A percentile compares a stretch with the other conserved stretches of the same genome.
phyloP scores from a whole-genome alignment of 2,888 invertebrate species.

The Sinhomidia bicolor region DNA sequence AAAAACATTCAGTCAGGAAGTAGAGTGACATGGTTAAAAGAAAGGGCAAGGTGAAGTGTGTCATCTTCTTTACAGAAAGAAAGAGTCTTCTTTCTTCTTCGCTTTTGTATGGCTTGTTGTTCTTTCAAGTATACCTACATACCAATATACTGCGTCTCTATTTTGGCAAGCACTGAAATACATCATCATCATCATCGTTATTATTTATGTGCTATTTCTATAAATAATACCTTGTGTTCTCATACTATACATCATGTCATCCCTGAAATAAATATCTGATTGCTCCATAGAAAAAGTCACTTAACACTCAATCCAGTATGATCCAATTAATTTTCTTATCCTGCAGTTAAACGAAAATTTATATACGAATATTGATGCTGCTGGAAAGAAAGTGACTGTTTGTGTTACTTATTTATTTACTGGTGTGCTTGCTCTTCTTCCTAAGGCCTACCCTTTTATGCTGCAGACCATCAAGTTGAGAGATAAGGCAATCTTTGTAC shows the following conservation, averaged over 20 bases:
- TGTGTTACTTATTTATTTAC: not conserved
- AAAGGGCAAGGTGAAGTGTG: slow-evolving; percentile 70
- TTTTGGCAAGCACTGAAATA: not conserved
- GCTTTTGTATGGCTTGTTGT: not conserved
- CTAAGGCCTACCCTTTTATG: no score
- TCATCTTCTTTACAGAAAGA: slow-evolving; percentile 29
- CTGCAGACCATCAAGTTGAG: not conserved
- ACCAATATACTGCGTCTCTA: not conserved
- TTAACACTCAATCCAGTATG: slow-evolving; percentile 7
- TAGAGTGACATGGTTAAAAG: slow-evolving; percentile 50
- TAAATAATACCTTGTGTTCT: not conserved
- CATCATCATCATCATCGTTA: not conserved
- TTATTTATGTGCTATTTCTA: not conserved
- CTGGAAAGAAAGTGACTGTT: not conserved
- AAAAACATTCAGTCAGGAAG: slow-evolving; percentile 58
- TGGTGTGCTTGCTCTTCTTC: not conserved
- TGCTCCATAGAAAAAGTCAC: not conserved
- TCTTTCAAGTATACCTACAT: no score
- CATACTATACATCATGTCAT: not conserved
- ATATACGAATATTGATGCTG: no score
- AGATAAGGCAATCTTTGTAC: not conserved
- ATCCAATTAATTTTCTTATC: not conserved
- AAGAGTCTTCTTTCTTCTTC: not conserved
- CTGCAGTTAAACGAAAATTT: not conserved
- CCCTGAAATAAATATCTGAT: slow-evolving; percentile 7